phyloP scores from a whole-genome alignment of 1,140 invertebrate genomes.

The Ridgeia piscesae region DNA sequence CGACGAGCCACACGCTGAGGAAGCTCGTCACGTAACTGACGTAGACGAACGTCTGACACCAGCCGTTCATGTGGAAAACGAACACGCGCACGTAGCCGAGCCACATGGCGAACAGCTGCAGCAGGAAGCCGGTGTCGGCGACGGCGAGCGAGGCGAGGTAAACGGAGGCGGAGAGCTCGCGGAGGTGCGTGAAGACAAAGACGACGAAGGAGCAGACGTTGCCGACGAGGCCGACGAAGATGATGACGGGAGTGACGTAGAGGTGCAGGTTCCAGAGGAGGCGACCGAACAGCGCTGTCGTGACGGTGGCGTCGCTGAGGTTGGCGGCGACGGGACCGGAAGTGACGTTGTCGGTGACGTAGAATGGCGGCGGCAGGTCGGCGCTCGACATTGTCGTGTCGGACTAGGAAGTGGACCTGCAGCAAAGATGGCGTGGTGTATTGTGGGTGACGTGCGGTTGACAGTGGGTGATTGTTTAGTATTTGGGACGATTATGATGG shows the following conservation, averaged over 20 bases:
- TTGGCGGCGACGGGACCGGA: not conserved
- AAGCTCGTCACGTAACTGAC: conserved; percentile 19
- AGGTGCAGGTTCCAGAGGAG: not conserved
- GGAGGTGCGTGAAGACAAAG: conserved; percentile 26
- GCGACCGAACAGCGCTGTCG: not conserved
- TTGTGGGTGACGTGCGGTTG: not conserved
- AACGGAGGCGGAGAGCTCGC: conserved; percentile 21
- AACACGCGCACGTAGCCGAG: conserved; percentile 13
- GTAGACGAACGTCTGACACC: conserved; percentile 37
- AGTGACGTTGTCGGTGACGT: not conserved
- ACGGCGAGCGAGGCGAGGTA: conserved; percentile 25
- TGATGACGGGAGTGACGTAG: conserved; percentile 28
- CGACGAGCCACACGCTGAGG: conserved; percentile 29
- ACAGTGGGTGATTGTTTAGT: not conserved
- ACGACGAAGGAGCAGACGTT: conserved; percentile 27
- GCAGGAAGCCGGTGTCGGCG: conserved; percentile 26
- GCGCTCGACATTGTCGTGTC: not conserved
- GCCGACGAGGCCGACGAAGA: conserved; percentile 25
- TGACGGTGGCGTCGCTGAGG: not conserved
- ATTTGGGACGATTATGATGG: not conserved
- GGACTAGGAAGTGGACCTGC: not conserved
- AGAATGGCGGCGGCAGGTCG: not conserved
- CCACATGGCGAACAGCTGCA: conserved; percentile 22
- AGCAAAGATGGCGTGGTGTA: not conserved
- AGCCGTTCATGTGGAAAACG: conserved; percentile 34